A percentile compares a stretch with the other conserved stretches of the same genome.
Evolutionary conservation across 2,888 invertebrate species (phyloP).

Genomic region (Tinea trinotella): DNA sequence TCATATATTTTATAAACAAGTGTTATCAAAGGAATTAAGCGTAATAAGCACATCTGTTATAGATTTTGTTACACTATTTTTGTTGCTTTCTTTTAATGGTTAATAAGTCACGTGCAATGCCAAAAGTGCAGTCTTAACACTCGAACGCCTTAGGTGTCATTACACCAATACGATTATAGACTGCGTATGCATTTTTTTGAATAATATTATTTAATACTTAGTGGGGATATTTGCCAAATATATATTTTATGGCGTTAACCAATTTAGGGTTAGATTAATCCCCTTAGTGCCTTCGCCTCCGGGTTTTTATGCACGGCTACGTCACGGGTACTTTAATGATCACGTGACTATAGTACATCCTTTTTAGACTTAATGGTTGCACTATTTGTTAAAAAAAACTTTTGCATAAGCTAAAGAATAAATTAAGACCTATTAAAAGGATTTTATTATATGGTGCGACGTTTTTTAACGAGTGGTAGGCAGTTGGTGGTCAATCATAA

Average conservation of each 20-base stretch:
- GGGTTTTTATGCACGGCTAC: too few relatives aligned
- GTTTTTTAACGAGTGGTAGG: too few relatives aligned
- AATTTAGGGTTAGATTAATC: neutral
- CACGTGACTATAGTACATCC: too few relatives aligned
- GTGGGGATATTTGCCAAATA: neutral
- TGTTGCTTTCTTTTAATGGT: neutral
- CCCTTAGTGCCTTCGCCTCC: conserved; percentile 2
- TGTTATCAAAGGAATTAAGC: neutral
- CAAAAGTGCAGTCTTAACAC: neutral
- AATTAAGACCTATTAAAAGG: too few relatives aligned
- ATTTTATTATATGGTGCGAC: too few relatives aligned
- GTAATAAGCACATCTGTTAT: neutral
- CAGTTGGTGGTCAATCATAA: too few relatives aligned
- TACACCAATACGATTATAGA: conserved; percentile 56
- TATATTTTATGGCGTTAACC: neutral
- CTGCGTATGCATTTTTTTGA: conserved; percentile 61
- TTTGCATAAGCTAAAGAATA: too few relatives aligned
- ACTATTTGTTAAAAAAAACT: too few relatives aligned
- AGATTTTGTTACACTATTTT: neutral
- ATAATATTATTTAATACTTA: neutral
- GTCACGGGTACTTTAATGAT: too few relatives aligned
- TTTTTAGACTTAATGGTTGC: too few relatives aligned
- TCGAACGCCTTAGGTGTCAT: conserved; percentile 42
- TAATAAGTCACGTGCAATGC: neutral
- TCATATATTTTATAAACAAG: conserved; percentile 3